phyloP scores from a whole-genome alignment of 2,888 invertebrate species.

The Thera obeliscata region DNA sequence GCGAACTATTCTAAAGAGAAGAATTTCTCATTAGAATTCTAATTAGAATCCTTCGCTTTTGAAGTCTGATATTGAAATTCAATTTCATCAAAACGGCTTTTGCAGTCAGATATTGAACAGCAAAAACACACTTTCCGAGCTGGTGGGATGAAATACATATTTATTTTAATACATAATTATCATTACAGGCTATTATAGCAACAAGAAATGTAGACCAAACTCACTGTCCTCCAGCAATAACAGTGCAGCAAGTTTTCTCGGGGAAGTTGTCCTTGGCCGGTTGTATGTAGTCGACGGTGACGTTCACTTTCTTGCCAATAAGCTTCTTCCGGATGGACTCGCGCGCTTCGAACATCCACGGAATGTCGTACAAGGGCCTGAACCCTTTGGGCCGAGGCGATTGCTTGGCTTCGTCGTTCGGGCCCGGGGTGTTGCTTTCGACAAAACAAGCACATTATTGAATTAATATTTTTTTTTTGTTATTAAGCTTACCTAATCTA shows the following conservation, averaged over 20 bases:
- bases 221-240: conserved; percentile 87
- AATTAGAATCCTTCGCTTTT: too few species aligned
- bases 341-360: conserved; percentile 99
- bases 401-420: conserved; percentile 87
- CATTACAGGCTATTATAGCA: too few species aligned
- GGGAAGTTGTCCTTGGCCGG: conserved; percentile 97
- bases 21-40: too few species aligned
- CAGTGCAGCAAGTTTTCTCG: conserved; percentile 98
- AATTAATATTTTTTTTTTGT: too few species aligned
- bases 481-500: too few species aligned
- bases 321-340: conserved; percentile 98
- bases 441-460: conserved; percentile 18
- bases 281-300: conserved; percentile 97
- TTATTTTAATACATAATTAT: too few species aligned
- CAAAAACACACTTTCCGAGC: too few species aligned
- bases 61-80: too few species aligned
- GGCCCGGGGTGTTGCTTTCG: conserved; percentile 71
- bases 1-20: too few species aligned
- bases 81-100: too few species aligned
- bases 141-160: too few species aligned
- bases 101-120: too few species aligned
- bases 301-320: conserved; percentile 96
- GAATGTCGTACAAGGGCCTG: conserved; percentile 98
- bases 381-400: conserved; percentile 88
- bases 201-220: conserved; percentile 43